These are phyloP conservation scores for silkworm (Bombyx mori) DNA, from an alignment of 1,140 invertebrate genomes.

Conservation along the genomic window DNA sequence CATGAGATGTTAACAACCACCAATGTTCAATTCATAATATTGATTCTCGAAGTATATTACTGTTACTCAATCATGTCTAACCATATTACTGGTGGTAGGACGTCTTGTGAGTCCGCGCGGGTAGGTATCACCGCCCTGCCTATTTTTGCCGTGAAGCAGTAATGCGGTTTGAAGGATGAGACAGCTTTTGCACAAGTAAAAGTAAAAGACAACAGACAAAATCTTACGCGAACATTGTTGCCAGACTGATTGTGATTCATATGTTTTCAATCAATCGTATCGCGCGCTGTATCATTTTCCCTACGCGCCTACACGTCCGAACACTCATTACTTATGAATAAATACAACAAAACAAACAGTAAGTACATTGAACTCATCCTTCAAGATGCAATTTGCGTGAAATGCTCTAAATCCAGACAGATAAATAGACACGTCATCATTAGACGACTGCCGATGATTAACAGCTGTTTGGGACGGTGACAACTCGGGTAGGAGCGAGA, in stretches of 20 bases:
- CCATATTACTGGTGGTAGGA: no score
- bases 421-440: conserved; percentile 63
- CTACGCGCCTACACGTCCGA: not conserved
- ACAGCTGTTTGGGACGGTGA: conserved; percentile 45
- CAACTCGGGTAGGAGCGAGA: conserved; percentile 45
- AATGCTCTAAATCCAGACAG: conserved; percentile 42
- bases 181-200: no score
- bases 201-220: no score
- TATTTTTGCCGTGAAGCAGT: no score
- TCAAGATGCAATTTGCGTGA: conserved; percentile 35
- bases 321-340: conserved; percentile 8
- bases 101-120: no score
- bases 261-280: not conserved
- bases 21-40: no score
- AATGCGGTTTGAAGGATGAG: no score
- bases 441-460: conserved; percentile 52
- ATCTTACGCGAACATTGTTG: not conserved
- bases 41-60: no score
- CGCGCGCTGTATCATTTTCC: not conserved
- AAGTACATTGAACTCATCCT: conserved; percentile 35
- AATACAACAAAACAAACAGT: conserved; percentile 14
- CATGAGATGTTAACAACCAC: no score
- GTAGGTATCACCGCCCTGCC: no score
- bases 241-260: not conserved
- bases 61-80: no score